These are phyloP conservation scores for Phylloscopus trochiloides DNA, from an alignment of 2,113 vertebrate genomes.

Conservation along the genomic window DNA sequence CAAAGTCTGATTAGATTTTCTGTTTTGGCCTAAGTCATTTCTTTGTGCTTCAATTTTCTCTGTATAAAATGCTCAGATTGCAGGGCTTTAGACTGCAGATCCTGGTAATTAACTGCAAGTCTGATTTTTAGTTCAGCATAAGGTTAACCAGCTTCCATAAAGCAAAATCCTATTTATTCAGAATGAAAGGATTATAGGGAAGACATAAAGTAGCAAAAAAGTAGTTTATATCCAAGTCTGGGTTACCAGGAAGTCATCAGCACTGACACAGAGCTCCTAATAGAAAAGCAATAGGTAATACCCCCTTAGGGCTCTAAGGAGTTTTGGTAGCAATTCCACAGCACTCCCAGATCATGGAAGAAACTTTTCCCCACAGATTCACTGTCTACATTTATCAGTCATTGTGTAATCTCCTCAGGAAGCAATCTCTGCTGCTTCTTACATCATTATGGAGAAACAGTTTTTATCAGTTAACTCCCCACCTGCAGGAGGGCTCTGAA, in stretches of 20 bases:
- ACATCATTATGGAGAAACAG: not conserved
- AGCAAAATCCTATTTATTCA: constrained; percentile 56
- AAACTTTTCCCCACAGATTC: not conserved
- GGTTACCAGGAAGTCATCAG: not conserved
- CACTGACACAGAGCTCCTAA: not conserved
- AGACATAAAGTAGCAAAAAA: constrained; percentile 8
- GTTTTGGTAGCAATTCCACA: not conserved
- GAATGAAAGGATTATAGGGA: constrained; percentile 30
- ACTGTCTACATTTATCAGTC: not conserved
- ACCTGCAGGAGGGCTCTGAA: not conserved
- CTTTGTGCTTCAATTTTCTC: constrained; percentile 49
- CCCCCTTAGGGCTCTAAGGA: not conserved
- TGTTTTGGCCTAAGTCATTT: constrained; percentile 26
- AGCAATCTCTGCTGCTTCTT: not conserved
- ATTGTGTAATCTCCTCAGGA: not conserved
- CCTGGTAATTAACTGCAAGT: constrained; percentile 61
- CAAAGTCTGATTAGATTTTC: constrained; percentile 58
- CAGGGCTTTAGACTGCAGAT: constrained; percentile 21
- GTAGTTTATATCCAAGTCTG: not conserved
- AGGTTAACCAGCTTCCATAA: constrained; percentile 59
- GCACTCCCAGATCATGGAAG: not conserved
- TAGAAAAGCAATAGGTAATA: not conserved
- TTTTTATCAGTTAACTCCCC: not conserved
- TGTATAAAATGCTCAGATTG: constrained; percentile 42
- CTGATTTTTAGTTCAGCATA: constrained; percentile 57